A percentile compares a stretch with the other conserved stretches of the same genome.
Conservation (phyloP, 2,113 vertebrate species). For the Takifugu bimaculatus region DNA sequence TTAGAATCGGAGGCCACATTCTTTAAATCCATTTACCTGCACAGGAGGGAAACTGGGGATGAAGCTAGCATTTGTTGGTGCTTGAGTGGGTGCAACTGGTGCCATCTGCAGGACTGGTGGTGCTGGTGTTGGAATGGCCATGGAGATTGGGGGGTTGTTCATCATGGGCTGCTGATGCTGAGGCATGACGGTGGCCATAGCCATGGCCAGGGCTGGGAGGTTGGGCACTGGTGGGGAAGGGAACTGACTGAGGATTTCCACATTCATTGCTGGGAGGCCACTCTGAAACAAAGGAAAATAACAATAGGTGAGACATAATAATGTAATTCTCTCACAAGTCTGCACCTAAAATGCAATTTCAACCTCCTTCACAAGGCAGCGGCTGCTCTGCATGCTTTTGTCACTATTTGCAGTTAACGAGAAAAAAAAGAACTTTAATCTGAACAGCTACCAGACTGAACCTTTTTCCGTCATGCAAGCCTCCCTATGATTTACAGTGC, state of each 20-base stretch:
- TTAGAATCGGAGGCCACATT: no score
- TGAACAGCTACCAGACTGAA: conserved; percentile 21
- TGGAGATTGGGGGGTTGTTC: conserved; percentile 70
- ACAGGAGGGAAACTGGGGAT: conserved; percentile 74
- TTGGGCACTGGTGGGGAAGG: conserved; percentile 90
- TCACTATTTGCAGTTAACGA: neutral
- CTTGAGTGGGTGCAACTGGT: conserved; percentile 46
- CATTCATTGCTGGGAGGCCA: conserved; percentile 86
- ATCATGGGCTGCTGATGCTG: conserved; percentile 80
- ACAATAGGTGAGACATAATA: no score
- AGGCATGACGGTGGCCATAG: conserved; percentile 78
- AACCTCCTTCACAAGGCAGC: no score
- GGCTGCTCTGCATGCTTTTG: no score
- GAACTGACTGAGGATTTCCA: conserved; percentile 90
- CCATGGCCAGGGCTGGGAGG: conserved; percentile 81
- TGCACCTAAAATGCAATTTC: no score
- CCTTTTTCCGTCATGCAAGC: conserved; percentile 12
- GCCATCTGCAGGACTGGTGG: conserved; percentile 63
- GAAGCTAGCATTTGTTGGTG: conserved; percentile 66
- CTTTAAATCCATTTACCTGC: conserved; percentile 52
- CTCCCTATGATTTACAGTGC: conserved; percentile 50
- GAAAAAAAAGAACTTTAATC: conserved; percentile 22
- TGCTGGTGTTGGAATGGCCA: conserved; percentile 76
- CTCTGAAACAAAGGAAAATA: conserved; percentile 72
- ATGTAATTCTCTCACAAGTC: no score